Evolutionary conservation across 2,888 invertebrate genomes (phyloP), one percentile per base, ranked within the genome.

Genomic region (Drosophila pseudotakahashii): DNA sequence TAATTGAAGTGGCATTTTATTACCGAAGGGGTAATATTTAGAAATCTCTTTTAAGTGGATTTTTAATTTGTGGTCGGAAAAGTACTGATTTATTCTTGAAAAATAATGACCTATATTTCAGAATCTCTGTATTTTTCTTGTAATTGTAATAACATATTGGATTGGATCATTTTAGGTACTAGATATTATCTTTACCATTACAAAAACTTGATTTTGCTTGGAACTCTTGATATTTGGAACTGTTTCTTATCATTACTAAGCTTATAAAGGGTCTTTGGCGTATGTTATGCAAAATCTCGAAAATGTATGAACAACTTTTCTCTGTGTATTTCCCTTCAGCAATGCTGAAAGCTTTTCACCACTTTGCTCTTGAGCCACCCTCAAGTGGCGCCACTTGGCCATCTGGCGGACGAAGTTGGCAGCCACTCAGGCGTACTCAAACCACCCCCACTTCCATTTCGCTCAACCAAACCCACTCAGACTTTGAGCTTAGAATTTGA

Each of bases 331-430:
- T n/a, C 1, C 23, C 14, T 48, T 14, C 11, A 16, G 14, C 30
- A 50, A 68, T 34, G 48, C 41, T 54, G 10, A 42, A 10, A 84
- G 79, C 81, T 81, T 81, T 76, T 74, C 77, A 81, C 66, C 84
- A 72, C 58, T 58, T 32, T 3, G 42, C 62, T 37, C 47, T 54
- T 14, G 14, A 42, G 61, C 9, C 73, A 78, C 60, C 75, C 73
- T 34, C 2, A 30, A 72, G 61, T 58, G 68, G 78, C 81, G 82
- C 81, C 85, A 79, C 30, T 68, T 52, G 39, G 50, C n/a, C 73
- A 54, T 42, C 53, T 58, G 68, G 77, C 76, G 85, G 76, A 10
- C 14, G 54, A 50, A 50, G 23, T 63, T 53, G 36, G 41, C 58
- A 75, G 34, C 50, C 47, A 50, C 26, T 44, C 14, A 54, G 7